These are phyloP conservation scores for Pachymerium ferrugineum DNA, from an alignment of 2,888 invertebrate genomes.

Conservation along the genomic window DNA sequence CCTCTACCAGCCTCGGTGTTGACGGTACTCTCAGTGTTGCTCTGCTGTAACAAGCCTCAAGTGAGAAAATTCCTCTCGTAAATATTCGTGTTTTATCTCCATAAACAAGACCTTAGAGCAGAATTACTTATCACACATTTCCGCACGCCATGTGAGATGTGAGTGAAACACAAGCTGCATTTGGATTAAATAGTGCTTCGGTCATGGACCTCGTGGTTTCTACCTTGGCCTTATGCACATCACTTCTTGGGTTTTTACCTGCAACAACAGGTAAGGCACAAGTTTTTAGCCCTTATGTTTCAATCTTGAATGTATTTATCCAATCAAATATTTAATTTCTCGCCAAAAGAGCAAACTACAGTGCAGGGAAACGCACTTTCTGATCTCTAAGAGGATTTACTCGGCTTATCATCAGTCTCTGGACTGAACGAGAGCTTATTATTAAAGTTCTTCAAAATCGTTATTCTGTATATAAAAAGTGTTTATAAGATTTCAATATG, in stretches of 20 bases:
- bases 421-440: neutral
- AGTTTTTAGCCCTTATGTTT: neutral
- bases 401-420: conserved; percentile 7
- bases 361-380: neutral
- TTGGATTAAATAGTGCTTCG: conserved; percentile 17
- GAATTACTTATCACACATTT: conserved; percentile 9
- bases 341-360: neutral
- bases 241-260: conserved; percentile 6
- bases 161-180: conserved; percentile 15
- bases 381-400: conserved; percentile 7
- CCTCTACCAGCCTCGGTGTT: conserved; percentile 22
- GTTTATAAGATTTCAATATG: neutral
- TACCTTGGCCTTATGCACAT: conserved; percentile 25
- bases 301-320: neutral
- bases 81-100: conserved; percentile 10
- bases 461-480: neutral
- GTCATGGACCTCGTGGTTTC: conserved; percentile 27
- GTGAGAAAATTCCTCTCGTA: neutral
- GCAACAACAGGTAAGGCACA: neutral
- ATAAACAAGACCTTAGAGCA: conserved; percentile 12
- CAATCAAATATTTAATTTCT: neutral
- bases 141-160: conserved; percentile 10
- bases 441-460: neutral
- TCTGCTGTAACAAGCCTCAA: conserved; percentile 3
- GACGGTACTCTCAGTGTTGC: conserved; percentile 4